A percentile compares a stretch with the other conserved stretches of the same genome.
Conservation (phyloP, 2,797 vertebrate genomes). For the Steatocranus sp. region DNA sequence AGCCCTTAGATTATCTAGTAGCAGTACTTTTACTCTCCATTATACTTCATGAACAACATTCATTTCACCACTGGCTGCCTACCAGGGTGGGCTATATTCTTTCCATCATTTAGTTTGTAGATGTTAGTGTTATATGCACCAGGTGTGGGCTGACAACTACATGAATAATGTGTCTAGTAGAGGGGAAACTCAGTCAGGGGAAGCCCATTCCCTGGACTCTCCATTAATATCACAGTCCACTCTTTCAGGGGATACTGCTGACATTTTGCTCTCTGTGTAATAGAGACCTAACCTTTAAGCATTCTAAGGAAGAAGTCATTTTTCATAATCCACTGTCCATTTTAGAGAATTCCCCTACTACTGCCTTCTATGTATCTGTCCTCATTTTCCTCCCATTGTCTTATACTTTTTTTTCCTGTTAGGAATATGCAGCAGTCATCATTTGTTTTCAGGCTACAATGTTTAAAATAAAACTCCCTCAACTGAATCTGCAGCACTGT, state of each 20-base stretch:
- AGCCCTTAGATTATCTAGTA: conserved; percentile 40
- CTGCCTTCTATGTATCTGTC: conserved; percentile 59
- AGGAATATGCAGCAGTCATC: conserved; percentile 23
- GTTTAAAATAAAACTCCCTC: conserved; percentile 15
- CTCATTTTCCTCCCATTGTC: conserved; percentile 45
- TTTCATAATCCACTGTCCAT: conserved; percentile 86
- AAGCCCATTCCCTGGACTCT: conserved; percentile 72
- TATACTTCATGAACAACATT: conserved; percentile 43
- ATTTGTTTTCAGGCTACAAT: conserved; percentile 15
- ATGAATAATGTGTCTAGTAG: conserved; percentile 75
- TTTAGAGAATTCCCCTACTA: conserved; percentile 58
- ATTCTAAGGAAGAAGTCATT: conserved; percentile 81
- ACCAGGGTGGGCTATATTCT: conserved; percentile 56
- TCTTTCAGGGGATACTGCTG: conserved; percentile 74
- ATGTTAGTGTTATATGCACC: conserved; percentile 68
- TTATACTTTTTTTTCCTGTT: not conserved
- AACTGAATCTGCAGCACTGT: not conserved
- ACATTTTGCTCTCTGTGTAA: conserved; percentile 82
- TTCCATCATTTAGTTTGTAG: conserved; percentile 71
- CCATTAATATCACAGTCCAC: conserved; percentile 78
- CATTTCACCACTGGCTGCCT: conserved; percentile 44
- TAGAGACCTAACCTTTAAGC: conserved; percentile 93
- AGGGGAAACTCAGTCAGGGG: conserved; percentile 70
- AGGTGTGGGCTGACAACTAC: conserved; percentile 74
- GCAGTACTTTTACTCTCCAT: conserved; percentile 44